phyloP scores from a whole-genome alignment of 2,888 invertebrate genomes.

The Leptogaster cylindrica region DNA sequence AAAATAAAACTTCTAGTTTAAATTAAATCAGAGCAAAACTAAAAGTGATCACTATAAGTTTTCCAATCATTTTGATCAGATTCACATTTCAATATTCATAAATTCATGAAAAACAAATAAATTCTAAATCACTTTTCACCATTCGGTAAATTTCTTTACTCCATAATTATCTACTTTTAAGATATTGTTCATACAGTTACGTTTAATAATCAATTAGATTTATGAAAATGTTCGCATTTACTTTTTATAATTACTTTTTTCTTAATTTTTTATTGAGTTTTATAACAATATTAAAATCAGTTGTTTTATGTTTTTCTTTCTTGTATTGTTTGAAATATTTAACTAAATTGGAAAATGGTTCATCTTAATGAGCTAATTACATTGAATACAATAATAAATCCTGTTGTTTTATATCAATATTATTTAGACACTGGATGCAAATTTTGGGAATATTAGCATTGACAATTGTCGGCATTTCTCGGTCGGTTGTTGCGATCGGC shows the following conservation, averaged over 20 bases:
- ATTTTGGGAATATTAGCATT: too few species aligned
- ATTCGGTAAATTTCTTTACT: constrained; percentile 5
- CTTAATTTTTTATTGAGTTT: too few species aligned
- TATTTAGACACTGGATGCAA: too few species aligned
- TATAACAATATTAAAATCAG: too few species aligned
- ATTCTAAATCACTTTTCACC: constrained; percentile 2
- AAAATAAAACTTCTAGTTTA: constrained; percentile 23
- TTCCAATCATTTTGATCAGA: constrained; percentile 2
- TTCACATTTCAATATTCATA: not conserved
- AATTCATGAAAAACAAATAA: not conserved
- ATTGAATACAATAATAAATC: constrained; percentile 15
- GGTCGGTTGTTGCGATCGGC: constrained; percentile 75
- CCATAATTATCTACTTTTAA: constrained; percentile 29
- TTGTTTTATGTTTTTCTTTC: too few species aligned
- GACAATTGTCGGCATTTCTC: constrained; percentile 76
- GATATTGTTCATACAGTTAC: constrained; percentile 13
- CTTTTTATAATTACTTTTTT: not conserved
- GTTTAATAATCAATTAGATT: constrained; percentile 16
- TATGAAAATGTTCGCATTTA: constrained; percentile 10
- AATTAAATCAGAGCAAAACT: constrained; percentile 12
- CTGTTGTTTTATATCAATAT: too few species aligned
- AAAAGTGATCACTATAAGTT: constrained; percentile 11
- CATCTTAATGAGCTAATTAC: constrained; percentile 12
- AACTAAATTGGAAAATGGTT: constrained; percentile 9
- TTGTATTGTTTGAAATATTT: not conserved